These are phyloP conservation scores for Endomychus coccineus DNA, from an alignment of 2,888 invertebrate genomes.

Conservation along the genomic window DNA sequence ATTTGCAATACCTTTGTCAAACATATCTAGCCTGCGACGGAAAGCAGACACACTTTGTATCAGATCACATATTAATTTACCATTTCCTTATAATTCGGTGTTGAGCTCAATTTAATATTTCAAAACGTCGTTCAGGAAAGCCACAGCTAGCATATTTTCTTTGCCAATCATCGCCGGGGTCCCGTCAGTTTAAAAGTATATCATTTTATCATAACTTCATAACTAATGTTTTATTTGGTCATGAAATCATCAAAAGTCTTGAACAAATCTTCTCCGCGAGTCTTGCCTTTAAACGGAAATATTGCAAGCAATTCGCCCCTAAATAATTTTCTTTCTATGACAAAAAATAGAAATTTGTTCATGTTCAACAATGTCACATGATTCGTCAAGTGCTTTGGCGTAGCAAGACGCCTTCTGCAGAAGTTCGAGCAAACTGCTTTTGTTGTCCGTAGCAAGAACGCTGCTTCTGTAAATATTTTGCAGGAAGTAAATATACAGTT, in stretches of 20 bases:
- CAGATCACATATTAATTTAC: conserved; percentile 23
- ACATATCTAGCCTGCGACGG: conserved; percentile 21
- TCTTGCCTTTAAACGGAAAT: conserved; percentile 20
- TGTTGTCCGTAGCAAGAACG: conserved; percentile 25
- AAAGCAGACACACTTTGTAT: too few species aligned
- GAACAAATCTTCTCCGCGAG: conserved; percentile 17
- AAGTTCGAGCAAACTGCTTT: conserved; percentile 15
- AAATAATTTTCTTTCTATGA: conserved; percentile 22
- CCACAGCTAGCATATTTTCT: conserved; percentile 22
- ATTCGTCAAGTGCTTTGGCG: conserved; percentile 29
- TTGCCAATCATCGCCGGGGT: conserved; percentile 23
- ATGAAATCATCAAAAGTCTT: conserved; percentile 16
- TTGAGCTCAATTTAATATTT: conserved; percentile 20
- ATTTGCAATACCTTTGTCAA: conserved; percentile 10
- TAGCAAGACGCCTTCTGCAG: conserved; percentile 22
- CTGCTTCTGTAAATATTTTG: too few species aligned
- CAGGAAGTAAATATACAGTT: too few species aligned
- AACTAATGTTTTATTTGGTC: conserved; percentile 17
- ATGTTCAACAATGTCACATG: conserved; percentile 30
- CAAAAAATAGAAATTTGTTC: too few species aligned
- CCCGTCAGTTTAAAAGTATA: conserved; percentile 19
- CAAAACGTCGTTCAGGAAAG: conserved; percentile 15
- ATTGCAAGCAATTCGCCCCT: conserved; percentile 24
- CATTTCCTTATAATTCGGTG: conserved; percentile 21
- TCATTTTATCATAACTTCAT: conserved; percentile 18